Evolutionary conservation across 2,797 vertebrate species (phyloP).

Genomic region (Halcyon badia): DNA sequence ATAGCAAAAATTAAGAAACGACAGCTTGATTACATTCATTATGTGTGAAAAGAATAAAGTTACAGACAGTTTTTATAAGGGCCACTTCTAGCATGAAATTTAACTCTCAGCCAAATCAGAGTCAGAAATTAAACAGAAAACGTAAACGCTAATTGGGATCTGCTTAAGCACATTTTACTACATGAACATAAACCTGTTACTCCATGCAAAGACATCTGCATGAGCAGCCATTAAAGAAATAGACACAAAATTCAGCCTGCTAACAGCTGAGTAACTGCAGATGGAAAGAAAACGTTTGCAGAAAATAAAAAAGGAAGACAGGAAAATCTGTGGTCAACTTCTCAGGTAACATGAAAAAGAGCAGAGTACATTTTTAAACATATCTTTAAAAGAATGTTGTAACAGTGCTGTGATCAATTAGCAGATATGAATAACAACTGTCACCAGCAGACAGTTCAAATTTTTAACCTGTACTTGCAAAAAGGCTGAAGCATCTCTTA

Average conservation of each 20-base stretch:
- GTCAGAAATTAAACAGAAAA: conserved; percentile 47
- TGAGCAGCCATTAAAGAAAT: not conserved
- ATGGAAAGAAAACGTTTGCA: not conserved
- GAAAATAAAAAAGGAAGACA: not conserved
- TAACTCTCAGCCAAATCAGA: conserved; percentile 27
- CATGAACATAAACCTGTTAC: not conserved
- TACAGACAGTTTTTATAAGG: not conserved
- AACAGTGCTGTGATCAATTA: not conserved
- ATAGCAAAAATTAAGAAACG: conserved; percentile 22
- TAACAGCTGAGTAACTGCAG: not conserved
- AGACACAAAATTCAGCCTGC: not conserved
- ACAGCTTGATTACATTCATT: conserved; percentile 17
- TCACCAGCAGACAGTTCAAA: not conserved
- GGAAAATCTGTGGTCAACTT: not conserved
- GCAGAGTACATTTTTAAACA: not conserved
- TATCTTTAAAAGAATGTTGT: not conserved
- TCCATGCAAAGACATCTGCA: not conserved
- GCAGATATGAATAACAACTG: not conserved
- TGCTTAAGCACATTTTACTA: conserved; percentile 6
- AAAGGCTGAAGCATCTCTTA: not conserved
- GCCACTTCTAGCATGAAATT: not conserved
- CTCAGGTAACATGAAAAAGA: not conserved
- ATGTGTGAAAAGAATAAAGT: not conserved
- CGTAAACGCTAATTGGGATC: conserved; percentile 54
- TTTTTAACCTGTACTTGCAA: not conserved